Evolutionary conservation across 1,140 invertebrate species (phyloP).

Genomic region (Cydia splendana): DNA sequence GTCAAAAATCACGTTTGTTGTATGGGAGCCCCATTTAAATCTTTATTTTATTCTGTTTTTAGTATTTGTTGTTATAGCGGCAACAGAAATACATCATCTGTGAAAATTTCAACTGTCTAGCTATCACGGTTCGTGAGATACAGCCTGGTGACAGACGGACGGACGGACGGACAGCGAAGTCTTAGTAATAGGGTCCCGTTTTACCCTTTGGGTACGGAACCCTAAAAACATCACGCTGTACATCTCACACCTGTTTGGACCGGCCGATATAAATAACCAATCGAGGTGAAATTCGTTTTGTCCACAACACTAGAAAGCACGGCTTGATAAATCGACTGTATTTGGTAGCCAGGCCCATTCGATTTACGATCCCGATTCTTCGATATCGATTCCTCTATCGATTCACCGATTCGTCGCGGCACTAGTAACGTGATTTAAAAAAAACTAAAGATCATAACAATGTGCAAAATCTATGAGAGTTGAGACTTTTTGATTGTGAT

Average conservation of each 20-base stretch:
- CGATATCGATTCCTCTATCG: constrained; percentile 50
- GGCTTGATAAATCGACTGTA: constrained; percentile 47
- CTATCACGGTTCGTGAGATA: no score
- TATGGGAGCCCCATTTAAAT: no score
- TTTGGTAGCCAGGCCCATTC: constrained; percentile 64
- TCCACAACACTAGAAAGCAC: constrained; percentile 62
- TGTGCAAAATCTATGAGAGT: constrained; percentile 37
- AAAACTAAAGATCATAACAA: background rate
- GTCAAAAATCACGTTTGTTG: no score
- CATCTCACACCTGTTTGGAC: constrained; percentile 60
- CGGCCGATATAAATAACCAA: constrained; percentile 66
- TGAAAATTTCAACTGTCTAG: no score
- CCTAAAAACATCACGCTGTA: constrained; percentile 51
- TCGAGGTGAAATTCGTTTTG: constrained; percentile 67
- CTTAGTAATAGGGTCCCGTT: no score
- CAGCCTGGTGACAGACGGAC: no score
- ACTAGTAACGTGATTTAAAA: background rate
- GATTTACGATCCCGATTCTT: constrained; percentile 54
- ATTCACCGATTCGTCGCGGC: constrained; percentile 43
- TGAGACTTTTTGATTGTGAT: constrained; percentile 32
- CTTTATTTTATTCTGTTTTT: no score
- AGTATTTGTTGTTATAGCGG: no score
- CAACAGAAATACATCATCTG: no score
- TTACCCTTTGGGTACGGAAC: no score
- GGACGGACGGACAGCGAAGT: no score